Base-by-base conservation (phyloP, 2,888 invertebrate genomes). In the Vesta saturnalis region DNA sequence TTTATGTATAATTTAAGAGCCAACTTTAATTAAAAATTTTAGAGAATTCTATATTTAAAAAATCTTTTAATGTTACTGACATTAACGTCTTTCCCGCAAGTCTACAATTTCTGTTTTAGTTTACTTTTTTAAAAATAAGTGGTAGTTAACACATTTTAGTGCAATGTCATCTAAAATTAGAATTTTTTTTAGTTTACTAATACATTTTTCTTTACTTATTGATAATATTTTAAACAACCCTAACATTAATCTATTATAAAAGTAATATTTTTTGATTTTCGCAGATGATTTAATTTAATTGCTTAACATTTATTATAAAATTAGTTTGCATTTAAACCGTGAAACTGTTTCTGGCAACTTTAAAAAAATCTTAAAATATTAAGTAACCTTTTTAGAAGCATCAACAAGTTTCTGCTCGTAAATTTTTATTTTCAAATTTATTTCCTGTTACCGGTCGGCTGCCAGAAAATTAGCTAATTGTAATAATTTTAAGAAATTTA, bases 1-100 rank as follows among this genome's bases (percentile, higher is more conserved):
- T 52, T 52, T 52, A 52, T 52, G n/a, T n/a, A 52, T 19, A 52
- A 52, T 21, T 52, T 52, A 8, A 52, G 19, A 52, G 19, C 19
- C 52, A 21, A 16, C 52, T 19, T 21, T 52, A 52, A 52, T 52
- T 52, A 52, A 52, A 52, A 52, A 52, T 19, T 52, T 21, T 52
- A 52, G 10, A 52, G 19, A 52, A 52, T 52, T 52, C 21, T 39
- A 39, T 39, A 39, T 39, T 39, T 39, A 39, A 39, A 39, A 39
- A 39, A 10, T 39, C 8, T 39, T 39, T 10, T 39, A 39, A 39
- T 39, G 39, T 39, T 39, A 39, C 12, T 39, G 39, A 39, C 39
- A 39, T n/a, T 39, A n/a, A 39, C 8, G 39, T 39, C n/a, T 39
- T 39, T 39, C n/a, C 39, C n/a, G 8, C n/a, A 10, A n/a, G n/a